phyloP scores from a whole-genome alignment of 1,140 invertebrate genomes.

The Papilio xuthus region DNA sequence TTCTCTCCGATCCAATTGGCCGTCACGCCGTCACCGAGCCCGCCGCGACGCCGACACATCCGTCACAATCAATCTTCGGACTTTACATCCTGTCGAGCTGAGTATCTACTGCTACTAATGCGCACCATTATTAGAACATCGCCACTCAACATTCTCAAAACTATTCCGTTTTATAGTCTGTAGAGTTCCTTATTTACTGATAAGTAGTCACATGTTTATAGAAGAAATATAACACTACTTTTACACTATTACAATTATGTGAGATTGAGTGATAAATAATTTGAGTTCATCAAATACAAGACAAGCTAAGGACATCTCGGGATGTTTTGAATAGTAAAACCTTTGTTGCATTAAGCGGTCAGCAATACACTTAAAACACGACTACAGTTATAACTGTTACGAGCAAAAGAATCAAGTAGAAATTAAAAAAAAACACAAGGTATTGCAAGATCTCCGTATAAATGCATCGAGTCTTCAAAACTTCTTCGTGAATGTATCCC shows the following conservation, averaged over 20 bases:
- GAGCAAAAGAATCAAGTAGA: background rate
- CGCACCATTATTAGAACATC: slow-evolving; percentile 18
- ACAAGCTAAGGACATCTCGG: too few relatives aligned
- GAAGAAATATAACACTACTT: too few relatives aligned
- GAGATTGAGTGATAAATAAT: background rate
- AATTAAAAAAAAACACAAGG: background rate
- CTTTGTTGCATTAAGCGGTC: background rate
- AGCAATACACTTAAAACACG: too few relatives aligned
- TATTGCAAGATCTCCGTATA: slow-evolving; percentile 36
- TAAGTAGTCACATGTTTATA: background rate
- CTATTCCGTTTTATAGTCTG: slow-evolving; percentile 1
- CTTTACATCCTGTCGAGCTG: slow-evolving; percentile 22
- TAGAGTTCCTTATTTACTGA: background rate
- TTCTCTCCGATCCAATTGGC: slow-evolving; percentile 1
- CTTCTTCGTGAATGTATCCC: slow-evolving; percentile 56
- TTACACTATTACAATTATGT: background rate
- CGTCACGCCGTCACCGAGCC: background rate
- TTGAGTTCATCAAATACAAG: background rate
- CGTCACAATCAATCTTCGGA: slow-evolving; percentile 22
- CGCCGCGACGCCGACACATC: slow-evolving; percentile 11
- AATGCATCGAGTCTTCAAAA: slow-evolving; percentile 55
- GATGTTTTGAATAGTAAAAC: background rate
- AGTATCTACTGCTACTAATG: slow-evolving; percentile 10
- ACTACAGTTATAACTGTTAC: background rate
- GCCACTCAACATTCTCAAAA: slow-evolving; percentile 3